Evolutionary conservation across 2,797 vertebrate genomes (phyloP).

Genomic region (Thaleichthys pacificus): DNA sequence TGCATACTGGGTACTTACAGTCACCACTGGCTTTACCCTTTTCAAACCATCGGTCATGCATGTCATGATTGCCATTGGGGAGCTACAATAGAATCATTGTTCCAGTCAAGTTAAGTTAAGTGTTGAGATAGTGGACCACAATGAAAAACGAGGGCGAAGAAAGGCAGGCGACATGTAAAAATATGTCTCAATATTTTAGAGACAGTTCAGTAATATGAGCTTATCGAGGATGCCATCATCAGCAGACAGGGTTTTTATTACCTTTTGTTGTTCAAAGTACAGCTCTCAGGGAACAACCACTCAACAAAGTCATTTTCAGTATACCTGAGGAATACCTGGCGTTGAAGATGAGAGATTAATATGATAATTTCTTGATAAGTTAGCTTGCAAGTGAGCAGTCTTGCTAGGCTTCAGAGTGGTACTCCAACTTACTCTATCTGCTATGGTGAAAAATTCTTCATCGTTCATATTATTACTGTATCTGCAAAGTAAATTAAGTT

Average conservation of each 20-base stretch:
- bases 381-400: background rate
- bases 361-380: background rate
- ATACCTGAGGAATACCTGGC: background rate
- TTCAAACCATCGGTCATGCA: background rate
- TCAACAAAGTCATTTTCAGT: background rate
- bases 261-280: slow-evolving; percentile 1
- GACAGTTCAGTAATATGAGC: no score
- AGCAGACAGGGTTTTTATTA: background rate
- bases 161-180: no score
- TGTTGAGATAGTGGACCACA: background rate
- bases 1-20: slow-evolving; percentile 5
- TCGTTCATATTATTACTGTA: slow-evolving; percentile 18
- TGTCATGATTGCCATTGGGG: background rate
- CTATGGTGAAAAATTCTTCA: slow-evolving; percentile 6
- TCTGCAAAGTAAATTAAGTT: slow-evolving; percentile 8
- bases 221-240: no score
- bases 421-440: background rate
- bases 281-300: background rate
- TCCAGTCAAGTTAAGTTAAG: background rate
- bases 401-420: background rate
- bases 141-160: no score
- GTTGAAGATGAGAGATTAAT: background rate
- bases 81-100: background rate
- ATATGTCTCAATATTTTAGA: no score
- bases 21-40: background rate